A percentile compares a stretch with the other conserved stretches of the same genome.
Conservation (phyloP, 2,888 invertebrate species). For the Melinaea marsaeus region DNA sequence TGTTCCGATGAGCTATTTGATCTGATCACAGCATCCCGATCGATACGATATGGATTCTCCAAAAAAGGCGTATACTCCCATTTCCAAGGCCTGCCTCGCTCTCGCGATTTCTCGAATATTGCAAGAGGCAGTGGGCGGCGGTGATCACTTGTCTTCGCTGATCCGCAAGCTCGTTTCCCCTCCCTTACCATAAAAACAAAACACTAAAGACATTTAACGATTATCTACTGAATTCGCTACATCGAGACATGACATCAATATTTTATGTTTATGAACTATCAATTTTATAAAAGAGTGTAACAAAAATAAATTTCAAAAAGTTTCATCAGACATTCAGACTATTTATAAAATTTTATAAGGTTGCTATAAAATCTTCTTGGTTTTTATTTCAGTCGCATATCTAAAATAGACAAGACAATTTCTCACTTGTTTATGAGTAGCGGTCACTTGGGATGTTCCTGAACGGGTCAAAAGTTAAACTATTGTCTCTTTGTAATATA, state of each 20-base stretch:
- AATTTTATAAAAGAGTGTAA: background rate
- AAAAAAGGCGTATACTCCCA: too few species aligned
- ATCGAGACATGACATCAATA: background rate
- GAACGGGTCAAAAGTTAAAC: background rate
- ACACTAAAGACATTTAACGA: background rate
- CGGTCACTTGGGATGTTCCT: slow-evolving; percentile 16
- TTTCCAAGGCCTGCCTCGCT: too few species aligned
- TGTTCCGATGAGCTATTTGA: too few species aligned
- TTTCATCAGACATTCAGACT: slow-evolving; percentile 21
- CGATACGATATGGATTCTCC: too few species aligned
- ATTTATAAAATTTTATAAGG: slow-evolving; percentile 23
- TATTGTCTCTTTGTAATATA: background rate
- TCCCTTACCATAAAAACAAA: background rate
- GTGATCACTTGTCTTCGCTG: too few species aligned
- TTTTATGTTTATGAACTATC: background rate
- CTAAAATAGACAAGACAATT: slow-evolving; percentile 17
- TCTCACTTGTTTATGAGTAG: slow-evolving; percentile 16
- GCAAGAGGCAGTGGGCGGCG: too few species aligned
- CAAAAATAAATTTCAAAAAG: slow-evolving; percentile 12
- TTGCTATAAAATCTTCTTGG: slow-evolving; percentile 24
- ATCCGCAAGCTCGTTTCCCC: too few species aligned
- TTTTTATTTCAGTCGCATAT: slow-evolving; percentile 20
- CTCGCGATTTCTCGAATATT: too few species aligned
- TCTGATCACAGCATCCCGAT: too few species aligned
- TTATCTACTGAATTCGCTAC: too few species aligned